phyloP scores from a whole-genome alignment of 2,113 vertebrate species.

The Perognathus longimembris region DNA sequence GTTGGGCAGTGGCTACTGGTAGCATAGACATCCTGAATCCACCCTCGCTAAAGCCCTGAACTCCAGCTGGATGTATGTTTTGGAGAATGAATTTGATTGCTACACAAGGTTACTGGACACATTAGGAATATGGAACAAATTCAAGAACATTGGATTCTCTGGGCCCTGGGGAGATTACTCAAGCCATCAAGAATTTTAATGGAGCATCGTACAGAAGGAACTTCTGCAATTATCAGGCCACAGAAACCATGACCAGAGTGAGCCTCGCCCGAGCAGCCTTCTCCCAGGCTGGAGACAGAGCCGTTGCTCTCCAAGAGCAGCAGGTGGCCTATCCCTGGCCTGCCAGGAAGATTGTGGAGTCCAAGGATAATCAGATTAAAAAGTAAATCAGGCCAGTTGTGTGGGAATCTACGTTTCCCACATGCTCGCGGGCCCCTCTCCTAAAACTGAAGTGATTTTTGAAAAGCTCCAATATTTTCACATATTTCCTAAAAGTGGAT shows the following conservation, averaged over 20 bases:
- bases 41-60: not conserved
- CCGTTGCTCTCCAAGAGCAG: slow-evolving; percentile 36
- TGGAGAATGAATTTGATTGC: slow-evolving; percentile 59
- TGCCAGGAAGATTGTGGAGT: not conserved
- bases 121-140: slow-evolving; percentile 66
- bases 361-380: not conserved
- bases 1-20: not conserved
- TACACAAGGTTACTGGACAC: slow-evolving; percentile 58
- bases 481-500: slow-evolving; percentile 12
- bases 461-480: slow-evolving; percentile 11
- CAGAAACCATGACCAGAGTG: slow-evolving; percentile 5
- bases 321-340: slow-evolving; percentile 37
- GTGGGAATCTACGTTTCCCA: slow-evolving; percentile 33
- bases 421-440: not conserved
- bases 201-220: slow-evolving; percentile 62
- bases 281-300: not conserved
- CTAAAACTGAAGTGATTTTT: not conserved
- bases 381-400: not conserved
- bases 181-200: slow-evolving; percentile 83
- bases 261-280: not conserved
- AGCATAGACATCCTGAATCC: not conserved
- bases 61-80: slow-evolving; percentile 42
- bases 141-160: slow-evolving; percentile 75
- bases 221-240: slow-evolving; percentile 51
- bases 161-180: slow-evolving; percentile 66